Base-by-base conservation (phyloP, 2,888 invertebrate genomes). In the Suillia variegata region DNA sequence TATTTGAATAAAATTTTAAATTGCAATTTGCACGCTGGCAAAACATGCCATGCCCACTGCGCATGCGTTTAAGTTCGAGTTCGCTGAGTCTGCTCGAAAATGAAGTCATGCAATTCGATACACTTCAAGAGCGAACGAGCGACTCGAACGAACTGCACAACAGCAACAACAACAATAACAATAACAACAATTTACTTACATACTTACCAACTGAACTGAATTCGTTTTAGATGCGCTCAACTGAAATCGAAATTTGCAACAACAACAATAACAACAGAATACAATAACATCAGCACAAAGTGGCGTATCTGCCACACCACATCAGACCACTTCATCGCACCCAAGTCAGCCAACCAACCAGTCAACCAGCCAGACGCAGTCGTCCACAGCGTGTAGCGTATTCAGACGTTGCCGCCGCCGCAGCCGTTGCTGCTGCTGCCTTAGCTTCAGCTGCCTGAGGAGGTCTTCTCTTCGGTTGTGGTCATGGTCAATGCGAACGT, bases 161-260 rank as follows among this genome's bases (percentile, higher is more conserved):
- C 2, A 31, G 56, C 64, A 47, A 52, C 22, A 34, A 49, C 20
- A 21, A 15, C 56, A 20, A 48, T 15, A 17, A 20, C 21, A 3
- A 12, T 2, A 45, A 45, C 17, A 45, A 42, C 12, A 47, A 17
- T 17, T 5, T 22, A 38, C 8, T 38, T 20, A 18, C 45, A 12
- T 54, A 50, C 54, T 56, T 56, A 58, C 54, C 63, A 61, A 61
- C 49, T 63, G 63, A 61, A 54, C 61, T 59, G 59, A 64, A 74
- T 74, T 75, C 63, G 71, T 69, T 74, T 65, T 69, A 70, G 71
- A 68, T 70, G 67, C 67, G 68, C 70, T 58, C 73, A 74, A 74
- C 71, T 71, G 71, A 71, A 75, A 71, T 62, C 67, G 71, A 75
- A 74, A 71, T 67, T 68, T 49, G 58, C 63, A 59, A 48, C 45